Conservation (phyloP, 2,797 vertebrate species). For the Triplophysa bombifrons region DNA sequence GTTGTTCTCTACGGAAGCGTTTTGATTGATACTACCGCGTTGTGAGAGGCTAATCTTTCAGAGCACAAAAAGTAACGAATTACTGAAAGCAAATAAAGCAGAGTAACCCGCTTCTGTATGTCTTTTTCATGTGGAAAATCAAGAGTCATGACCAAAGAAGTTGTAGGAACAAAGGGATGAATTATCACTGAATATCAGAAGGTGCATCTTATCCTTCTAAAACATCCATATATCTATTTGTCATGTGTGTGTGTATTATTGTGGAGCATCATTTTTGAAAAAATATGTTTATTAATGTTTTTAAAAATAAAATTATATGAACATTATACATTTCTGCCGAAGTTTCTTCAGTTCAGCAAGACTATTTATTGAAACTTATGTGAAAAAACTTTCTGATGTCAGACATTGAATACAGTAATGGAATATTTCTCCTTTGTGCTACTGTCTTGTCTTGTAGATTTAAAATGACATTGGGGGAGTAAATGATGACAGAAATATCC, state of each 20-base stretch:
- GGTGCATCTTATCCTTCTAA: neutral
- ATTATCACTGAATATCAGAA: constrained; percentile 13
- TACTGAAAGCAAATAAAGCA: neutral
- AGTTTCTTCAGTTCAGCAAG: neutral
- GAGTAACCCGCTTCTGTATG: constrained; percentile 2
- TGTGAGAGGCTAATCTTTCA: constrained; percentile 27
- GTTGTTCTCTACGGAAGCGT: constrained; percentile 26
- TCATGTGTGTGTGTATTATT: neutral
- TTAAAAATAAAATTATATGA: neutral
- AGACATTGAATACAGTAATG: neutral
- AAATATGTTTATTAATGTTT: constrained; percentile 1
- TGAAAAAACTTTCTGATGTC: neutral
- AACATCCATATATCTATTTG: constrained; percentile 11
- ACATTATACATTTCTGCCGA: neutral
- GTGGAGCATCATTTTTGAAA: neutral
- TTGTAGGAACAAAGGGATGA: constrained; percentile 23
- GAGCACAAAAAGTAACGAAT: constrained; percentile 15
- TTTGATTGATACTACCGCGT: constrained; percentile 37
- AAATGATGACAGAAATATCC: neutral
- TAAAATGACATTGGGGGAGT: neutral
- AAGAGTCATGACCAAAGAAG: constrained; percentile 10
- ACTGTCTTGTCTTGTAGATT: neutral
- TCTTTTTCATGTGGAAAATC: constrained; percentile 15
- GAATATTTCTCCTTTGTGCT: neutral
- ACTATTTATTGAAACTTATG: neutral